Evolutionary conservation across 2,797 vertebrate species (phyloP).

Genomic region (Bradypodion ventrale): DNA sequence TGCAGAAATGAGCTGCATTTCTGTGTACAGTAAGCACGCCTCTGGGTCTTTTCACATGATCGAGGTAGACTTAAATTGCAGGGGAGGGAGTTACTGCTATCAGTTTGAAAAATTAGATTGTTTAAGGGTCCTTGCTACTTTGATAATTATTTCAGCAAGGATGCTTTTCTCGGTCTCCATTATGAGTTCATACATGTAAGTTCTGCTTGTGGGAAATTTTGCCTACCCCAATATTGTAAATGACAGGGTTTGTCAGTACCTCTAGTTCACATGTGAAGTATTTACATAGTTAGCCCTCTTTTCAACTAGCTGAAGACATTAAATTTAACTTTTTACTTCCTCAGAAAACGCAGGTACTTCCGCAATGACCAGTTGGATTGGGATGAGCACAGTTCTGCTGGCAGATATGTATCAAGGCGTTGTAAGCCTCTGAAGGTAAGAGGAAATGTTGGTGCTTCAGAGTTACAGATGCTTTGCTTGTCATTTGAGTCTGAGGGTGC

Average conservation of each 20-base stretch:
- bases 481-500: neutral
- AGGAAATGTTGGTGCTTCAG: neutral
- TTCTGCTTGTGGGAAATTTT: neutral
- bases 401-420: slow-evolving; percentile 82
- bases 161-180: too few relatives aligned
- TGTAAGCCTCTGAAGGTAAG: slow-evolving; percentile 88
- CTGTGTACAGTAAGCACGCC: neutral
- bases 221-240: neutral
- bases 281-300: too few relatives aligned
- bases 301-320: neutral
- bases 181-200: too few relatives aligned
- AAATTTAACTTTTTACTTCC: neutral
- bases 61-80: too few relatives aligned
- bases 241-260: neutral
- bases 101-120: neutral
- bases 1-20: neutral
- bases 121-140: too few relatives aligned
- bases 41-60: too few relatives aligned
- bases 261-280: neutral
- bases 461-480: neutral
- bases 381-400: slow-evolving; percentile 83
- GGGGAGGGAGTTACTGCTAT: neutral
- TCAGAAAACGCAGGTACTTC: slow-evolving; percentile 85
- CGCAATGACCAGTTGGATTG: slow-evolving; percentile 82
- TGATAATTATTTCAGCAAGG: too few relatives aligned